A percentile compares a stretch with the other conserved stretches of the same genome.
Evolutionary conservation across 2,113 vertebrate species (phyloP).

Genomic region (Neolamprologus kungweensis): DNA sequence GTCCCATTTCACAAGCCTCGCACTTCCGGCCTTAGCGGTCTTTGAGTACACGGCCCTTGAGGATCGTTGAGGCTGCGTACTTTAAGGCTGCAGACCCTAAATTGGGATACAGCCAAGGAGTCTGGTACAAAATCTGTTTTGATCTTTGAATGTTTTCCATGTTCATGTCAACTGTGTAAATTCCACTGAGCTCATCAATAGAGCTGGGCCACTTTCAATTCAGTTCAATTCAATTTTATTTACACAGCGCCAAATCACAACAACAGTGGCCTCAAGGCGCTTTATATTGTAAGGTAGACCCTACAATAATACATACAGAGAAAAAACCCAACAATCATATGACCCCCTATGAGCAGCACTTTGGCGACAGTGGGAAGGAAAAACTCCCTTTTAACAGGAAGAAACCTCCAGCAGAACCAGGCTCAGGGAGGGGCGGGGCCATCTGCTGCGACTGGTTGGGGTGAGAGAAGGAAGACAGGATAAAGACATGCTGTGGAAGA

Average conservation of each 20-base stretch:
- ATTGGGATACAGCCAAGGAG: neutral
- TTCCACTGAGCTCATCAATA: neutral
- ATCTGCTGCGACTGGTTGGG: fast-evolving
- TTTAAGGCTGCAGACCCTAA: too few relatives aligned
- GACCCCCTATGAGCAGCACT: fast-evolving
- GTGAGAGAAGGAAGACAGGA: fast-evolving
- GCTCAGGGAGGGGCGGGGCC: neutral
- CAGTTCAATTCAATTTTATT: neutral
- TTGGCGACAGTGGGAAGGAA: fast-evolving
- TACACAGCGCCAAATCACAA: fast-evolving
- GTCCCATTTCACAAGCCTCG: too few relatives aligned
- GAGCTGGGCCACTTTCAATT: neutral
- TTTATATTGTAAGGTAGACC: neutral
- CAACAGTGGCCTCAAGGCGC: fast-evolving
- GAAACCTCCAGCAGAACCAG: neutral
- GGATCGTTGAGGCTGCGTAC: fast-evolving
- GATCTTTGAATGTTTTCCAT: neutral
- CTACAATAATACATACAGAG: neutral
- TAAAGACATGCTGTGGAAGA: neutral
- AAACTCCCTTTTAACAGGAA: neutral
- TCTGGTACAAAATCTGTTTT: neutral
- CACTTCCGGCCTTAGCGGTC: too few relatives aligned
- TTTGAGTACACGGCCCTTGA: fast-evolving
- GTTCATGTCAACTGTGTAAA: neutral
- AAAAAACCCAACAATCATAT: fast-evolving